Percentiles rank a stretch among this genome's conserved stretches.
phyloP scores from a whole-genome alignment of 2,888 invertebrate species.

The Oscheius sp. region DNA sequence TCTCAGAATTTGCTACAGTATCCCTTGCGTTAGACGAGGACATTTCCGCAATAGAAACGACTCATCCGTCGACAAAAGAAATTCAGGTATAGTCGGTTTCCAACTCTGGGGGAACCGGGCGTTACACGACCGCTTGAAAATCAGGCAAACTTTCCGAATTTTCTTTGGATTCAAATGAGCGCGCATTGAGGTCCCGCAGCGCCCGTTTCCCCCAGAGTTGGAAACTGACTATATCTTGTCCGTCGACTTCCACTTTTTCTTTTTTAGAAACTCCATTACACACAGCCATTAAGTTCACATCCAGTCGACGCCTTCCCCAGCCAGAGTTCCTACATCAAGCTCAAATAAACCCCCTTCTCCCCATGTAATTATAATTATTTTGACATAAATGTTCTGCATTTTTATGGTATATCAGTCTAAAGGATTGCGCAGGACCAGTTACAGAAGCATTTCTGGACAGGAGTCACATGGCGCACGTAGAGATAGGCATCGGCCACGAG shows the following conservation, averaged over 20 bases:
- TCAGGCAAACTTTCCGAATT: too few relatives aligned
- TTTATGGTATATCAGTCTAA: not conserved
- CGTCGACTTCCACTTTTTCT: too few relatives aligned
- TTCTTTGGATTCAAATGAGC: too few relatives aligned
- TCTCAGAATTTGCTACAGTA: constrained; percentile 31
- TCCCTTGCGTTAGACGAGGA: constrained; percentile 27
- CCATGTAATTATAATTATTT: constrained; percentile 1
- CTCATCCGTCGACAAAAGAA: not conserved
- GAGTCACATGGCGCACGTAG: constrained; percentile 2
- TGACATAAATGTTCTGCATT: constrained; percentile 3
- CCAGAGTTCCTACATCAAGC: constrained; percentile 18
- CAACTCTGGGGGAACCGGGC: too few relatives aligned
- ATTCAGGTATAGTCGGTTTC: too few relatives aligned
- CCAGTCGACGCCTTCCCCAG: constrained; percentile 9
- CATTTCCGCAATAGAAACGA: constrained; percentile 27
- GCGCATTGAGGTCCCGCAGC: too few relatives aligned
- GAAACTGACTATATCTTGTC: not conserved
- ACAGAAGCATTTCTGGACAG: too few relatives aligned
- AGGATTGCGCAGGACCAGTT: not conserved
- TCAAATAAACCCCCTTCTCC: not conserved
- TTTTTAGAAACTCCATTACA: constrained; percentile 25
- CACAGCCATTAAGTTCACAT: not conserved
- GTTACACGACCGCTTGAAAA: too few relatives aligned
- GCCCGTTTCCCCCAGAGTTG: too few relatives aligned
- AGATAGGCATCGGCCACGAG: constrained; percentile 11